Percentiles rank a stretch among this genome's conserved stretches.
These are phyloP conservation scores for Tenthredo livida DNA, from an alignment of 2,888 invertebrate species.

Conservation along the genomic window DNA sequence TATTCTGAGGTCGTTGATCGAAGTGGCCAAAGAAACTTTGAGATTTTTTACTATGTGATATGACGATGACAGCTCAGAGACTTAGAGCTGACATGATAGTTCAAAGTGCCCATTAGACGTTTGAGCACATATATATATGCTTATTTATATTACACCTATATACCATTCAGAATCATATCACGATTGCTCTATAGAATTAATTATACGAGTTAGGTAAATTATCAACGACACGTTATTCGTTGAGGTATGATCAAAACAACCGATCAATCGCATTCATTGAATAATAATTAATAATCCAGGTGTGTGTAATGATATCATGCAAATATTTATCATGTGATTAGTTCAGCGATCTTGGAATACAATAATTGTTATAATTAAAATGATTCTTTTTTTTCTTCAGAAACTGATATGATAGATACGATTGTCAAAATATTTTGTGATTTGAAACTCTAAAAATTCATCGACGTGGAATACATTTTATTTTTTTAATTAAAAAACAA, in stretches of 20 bases:
- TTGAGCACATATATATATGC: not conserved
- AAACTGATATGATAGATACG: too few species aligned
- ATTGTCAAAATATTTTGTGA: not conserved
- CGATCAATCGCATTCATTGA: not conserved
- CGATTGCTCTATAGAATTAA: not conserved
- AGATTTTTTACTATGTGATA: not conserved
- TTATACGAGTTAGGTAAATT: not conserved
- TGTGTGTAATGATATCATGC: too few species aligned
- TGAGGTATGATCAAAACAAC: not conserved
- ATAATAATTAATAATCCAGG: too few species aligned
- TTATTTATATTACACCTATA: not conserved
- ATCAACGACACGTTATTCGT: not conserved
- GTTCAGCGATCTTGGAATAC: too few species aligned
- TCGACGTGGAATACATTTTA: not conserved
- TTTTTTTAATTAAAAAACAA: slow-evolving; percentile 2
- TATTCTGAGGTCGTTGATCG: slow-evolving; percentile 4
- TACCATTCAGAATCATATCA: not conserved
- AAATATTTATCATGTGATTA: too few species aligned
- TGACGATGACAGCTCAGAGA: slow-evolving; percentile 3
- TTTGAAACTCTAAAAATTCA: not conserved
- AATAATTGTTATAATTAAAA: too few species aligned
- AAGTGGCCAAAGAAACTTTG: slow-evolving; percentile 2
- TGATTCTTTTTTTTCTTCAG: too few species aligned
- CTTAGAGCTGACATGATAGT: slow-evolving; percentile 10
- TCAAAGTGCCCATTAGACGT: slow-evolving; percentile 15